Evolutionary conservation across 1,140 invertebrate genomes (phyloP).

Genomic region (Heliconius hermathena): DNA sequence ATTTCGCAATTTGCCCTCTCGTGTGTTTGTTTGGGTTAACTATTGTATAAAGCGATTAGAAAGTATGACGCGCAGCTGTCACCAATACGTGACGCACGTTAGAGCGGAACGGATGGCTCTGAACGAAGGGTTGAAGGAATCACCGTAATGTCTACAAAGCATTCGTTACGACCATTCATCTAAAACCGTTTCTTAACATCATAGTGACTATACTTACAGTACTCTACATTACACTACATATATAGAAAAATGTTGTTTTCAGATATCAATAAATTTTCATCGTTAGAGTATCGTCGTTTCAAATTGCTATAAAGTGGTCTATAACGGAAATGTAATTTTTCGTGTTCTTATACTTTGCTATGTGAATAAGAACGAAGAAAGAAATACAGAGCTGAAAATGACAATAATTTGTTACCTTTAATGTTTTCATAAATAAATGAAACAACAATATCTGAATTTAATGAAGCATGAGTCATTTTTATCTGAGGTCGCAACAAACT

Average conservation of each 20-base stretch:
- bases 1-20: constrained; percentile 70
- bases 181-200: constrained; percentile 57
- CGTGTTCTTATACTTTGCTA: neutral
- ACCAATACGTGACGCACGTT: constrained; percentile 73
- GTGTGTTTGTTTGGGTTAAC: constrained; percentile 66
- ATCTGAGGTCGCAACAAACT: constrained; percentile 57
- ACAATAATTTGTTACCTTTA: constrained; percentile 20
- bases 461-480: constrained; percentile 55
- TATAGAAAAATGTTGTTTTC: no score
- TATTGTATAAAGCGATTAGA: constrained; percentile 75
- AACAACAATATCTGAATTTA: constrained; percentile 46
- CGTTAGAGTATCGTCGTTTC: neutral
- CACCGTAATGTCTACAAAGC: constrained; percentile 68
- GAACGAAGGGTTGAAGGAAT: constrained; percentile 72
- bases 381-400: neutral
- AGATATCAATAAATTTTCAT: no score
- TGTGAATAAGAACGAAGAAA: neutral
- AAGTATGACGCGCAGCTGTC: constrained; percentile 78
- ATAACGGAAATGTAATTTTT: neutral
- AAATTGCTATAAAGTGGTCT: neutral
- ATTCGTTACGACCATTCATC: constrained; percentile 69
- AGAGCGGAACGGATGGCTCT: constrained; percentile 73
- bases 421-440: constrained; percentile 12
- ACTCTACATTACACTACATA: neutral
- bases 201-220: neutral